These are phyloP conservation scores for Amitus sp. DNA, from an alignment of 2,888 invertebrate species.

Conservation along the genomic window DNA sequence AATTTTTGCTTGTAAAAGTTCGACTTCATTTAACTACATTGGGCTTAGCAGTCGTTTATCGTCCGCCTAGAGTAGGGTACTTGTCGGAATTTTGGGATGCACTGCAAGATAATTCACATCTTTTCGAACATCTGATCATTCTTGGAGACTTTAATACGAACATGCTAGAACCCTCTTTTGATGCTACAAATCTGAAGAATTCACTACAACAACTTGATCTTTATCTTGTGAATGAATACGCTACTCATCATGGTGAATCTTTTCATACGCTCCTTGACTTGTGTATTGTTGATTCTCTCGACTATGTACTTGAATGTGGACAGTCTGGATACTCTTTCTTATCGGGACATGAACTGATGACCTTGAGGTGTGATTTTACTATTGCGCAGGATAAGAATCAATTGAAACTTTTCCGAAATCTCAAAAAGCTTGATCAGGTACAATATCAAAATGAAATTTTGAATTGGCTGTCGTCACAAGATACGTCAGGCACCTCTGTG, in stretches of 20 bases:
- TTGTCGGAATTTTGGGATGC: background rate
- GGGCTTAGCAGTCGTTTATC: background rate
- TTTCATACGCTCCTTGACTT: slow-evolving; percentile 7
- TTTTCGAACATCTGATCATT: background rate
- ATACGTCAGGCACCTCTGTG: background rate
- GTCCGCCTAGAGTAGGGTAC: background rate
- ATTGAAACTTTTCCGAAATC: background rate
- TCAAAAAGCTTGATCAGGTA: background rate
- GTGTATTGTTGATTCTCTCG: background rate
- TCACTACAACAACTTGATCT: background rate
- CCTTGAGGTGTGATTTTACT: too few relatives aligned
- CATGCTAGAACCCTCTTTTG: background rate
- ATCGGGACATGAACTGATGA: slow-evolving; percentile 14
- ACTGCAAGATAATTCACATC: background rate
- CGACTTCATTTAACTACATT: background rate
- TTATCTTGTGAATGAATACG: background rate
- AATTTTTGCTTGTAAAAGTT: too few relatives aligned
- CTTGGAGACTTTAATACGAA: slow-evolving; percentile 16
- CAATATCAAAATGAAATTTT: background rate
- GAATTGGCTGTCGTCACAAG: too few relatives aligned
- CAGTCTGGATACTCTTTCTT: slow-evolving; percentile 12
- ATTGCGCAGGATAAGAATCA: background rate
- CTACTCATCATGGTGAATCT: slow-evolving; percentile 2
- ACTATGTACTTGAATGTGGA: background rate
- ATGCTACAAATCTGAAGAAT: background rate